Percentiles rank a stretch among this genome's conserved stretches.
Evolutionary conservation across 2,797 vertebrate genomes (phyloP).

Genomic region (Leptatherina wallacei): DNA sequence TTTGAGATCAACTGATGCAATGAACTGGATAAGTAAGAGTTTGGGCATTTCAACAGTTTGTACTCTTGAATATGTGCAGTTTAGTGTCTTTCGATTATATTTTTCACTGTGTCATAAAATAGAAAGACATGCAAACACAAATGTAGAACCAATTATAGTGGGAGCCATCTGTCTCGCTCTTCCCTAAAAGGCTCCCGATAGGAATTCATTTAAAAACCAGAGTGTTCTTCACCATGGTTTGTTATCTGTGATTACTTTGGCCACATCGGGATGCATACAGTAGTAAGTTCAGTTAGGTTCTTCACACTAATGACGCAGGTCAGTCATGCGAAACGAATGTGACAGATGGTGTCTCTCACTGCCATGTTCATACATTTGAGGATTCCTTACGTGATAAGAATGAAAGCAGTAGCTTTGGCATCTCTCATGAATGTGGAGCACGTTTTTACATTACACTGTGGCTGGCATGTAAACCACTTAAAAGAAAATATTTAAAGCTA

Average conservation of each 20-base stretch:
- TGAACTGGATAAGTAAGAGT: background rate
- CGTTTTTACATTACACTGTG: conserved; percentile 15
- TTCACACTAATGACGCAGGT: conserved; percentile 41
- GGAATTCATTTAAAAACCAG: conserved; percentile 58
- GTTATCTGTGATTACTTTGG: conserved; percentile 39
- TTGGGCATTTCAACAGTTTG: background rate
- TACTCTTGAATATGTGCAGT: background rate
- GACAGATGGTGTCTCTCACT: conserved; percentile 60
- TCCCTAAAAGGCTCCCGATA: conserved; percentile 53
- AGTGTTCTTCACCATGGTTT: conserved; percentile 33
- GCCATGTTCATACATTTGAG: conserved; percentile 38
- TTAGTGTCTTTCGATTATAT: background rate
- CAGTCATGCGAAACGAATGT: conserved; percentile 49
- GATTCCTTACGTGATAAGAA: conserved; percentile 41
- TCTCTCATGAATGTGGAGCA: background rate
- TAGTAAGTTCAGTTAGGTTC: conserved; percentile 29
- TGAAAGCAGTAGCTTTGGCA: background rate
- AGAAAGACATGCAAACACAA: conserved; percentile 11
- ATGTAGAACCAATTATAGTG: conserved; percentile 54
- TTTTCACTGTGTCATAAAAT: conserved; percentile 3
- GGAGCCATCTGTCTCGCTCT: conserved; percentile 55
- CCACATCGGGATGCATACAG: conserved; percentile 24
- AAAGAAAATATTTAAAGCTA: conserved; percentile 10
- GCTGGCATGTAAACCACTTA: conserved; percentile 9
- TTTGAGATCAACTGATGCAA: background rate